Evolutionary conservation across 2,888 invertebrate species (phyloP).

Genomic region (Xanthia togata): DNA sequence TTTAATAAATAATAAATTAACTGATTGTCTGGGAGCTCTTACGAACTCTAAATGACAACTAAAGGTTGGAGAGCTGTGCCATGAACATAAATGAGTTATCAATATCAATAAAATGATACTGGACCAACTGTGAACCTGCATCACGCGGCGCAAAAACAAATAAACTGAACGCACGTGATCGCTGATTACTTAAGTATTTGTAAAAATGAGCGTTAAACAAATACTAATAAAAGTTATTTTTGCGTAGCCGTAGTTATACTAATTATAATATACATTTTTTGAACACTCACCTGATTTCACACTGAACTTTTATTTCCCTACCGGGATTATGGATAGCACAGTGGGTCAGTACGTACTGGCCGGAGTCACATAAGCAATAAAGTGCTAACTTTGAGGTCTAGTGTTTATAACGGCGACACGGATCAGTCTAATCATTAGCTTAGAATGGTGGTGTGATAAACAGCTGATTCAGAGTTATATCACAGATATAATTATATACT

Average conservation of each 20-base stretch:
- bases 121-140: conserved; percentile 65
- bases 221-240: conserved; percentile 20
- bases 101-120: conserved; percentile 64
- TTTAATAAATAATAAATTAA: conserved; percentile 24
- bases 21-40: conserved; percentile 72
- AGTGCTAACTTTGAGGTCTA: conserved; percentile 23
- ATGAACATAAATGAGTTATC: conserved; percentile 73
- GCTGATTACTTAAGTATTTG: conserved; percentile 42
- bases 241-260: neutral
- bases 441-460: conserved; percentile 32
- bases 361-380: conserved; percentile 43
- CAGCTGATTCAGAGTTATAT: conserved; percentile 2
- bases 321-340: conserved; percentile 28
- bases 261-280: neutral
- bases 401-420: conserved; percentile 38
- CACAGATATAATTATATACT: no score
- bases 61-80: conserved; percentile 75
- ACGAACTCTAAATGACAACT: conserved; percentile 84
- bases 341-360: conserved; percentile 25
- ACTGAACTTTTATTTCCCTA: conserved; percentile 34
- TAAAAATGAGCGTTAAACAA: conserved; percentile 39
- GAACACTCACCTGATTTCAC: conserved; percentile 32
- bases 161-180: conserved; percentile 68
- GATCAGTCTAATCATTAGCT: conserved; percentile 14
- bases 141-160: conserved; percentile 69